Evolutionary conservation across 1,140 invertebrate genomes (phyloP), one percentile per base, ranked within the genome.

Genomic region (Conus ventricosus): DNA sequence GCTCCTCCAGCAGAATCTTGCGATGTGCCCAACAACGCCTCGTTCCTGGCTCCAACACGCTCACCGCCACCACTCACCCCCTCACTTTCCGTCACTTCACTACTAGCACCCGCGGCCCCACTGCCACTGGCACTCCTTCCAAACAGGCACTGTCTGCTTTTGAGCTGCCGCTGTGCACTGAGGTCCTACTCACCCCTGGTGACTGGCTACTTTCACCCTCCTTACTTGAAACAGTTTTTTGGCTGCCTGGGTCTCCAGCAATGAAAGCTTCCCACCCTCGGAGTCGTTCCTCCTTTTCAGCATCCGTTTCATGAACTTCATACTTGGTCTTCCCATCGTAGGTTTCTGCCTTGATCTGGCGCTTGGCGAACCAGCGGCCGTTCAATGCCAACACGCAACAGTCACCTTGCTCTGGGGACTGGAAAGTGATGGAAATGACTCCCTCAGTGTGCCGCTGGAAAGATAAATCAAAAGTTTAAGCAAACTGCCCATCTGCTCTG

Each of bases 321-420:
- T 97, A 99, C 95, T 99, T 99, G 0, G 98, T 98, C 94, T 97
- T 97, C 10, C 99, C 99, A 96, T 99, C 99, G 98, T 98, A 99
- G 88, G 97, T 97, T 93, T 97, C 97, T 5, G 98, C 99, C 7
- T 96, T 96, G 39, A 99, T 96, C 95, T 97, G 96, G 55, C 97
- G 96, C 92, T 98, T 97, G 13, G 91, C 94, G 89, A 99, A 99
- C 96, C 97, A 98, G n/a, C 98, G 96, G 0, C 97, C 97, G 95
- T 99, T 98, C 91, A 99, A 96, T 78, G 98, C 96, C 90, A 97
- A 96, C 20, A 99, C 97, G 87, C 98, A 99, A 67, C 97, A 96
- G 95, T 99, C 98, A 4, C 99, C 98, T 92, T 98, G 97, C 94
- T 99, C 98, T 1, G 98, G 96, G 57, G 97, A 97, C 88, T 97